phyloP scores from a whole-genome alignment of 2,113 vertebrate genomes.

The Dromaius novaehollandiae region DNA sequence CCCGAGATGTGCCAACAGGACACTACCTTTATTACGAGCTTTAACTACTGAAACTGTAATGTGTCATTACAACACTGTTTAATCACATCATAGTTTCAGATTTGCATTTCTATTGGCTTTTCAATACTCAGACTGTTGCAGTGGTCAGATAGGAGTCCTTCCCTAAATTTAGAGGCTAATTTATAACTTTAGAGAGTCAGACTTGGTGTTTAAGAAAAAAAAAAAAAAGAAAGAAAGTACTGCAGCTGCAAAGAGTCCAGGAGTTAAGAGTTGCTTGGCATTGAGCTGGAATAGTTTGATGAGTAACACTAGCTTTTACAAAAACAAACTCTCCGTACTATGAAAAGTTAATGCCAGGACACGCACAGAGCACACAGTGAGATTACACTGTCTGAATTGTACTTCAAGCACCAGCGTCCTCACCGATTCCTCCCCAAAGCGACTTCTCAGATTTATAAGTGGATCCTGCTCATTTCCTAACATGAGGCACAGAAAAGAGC shows the following conservation, averaged over 20 bases:
- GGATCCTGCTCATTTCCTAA: not conserved
- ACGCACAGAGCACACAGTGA: rapidly evolving
- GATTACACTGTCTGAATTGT: rapidly evolving
- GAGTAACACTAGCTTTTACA: not conserved
- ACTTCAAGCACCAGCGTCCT: not conserved
- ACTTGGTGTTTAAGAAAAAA: not conserved
- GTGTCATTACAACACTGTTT: not conserved
- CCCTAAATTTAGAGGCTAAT: not conserved
- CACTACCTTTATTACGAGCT: not conserved
- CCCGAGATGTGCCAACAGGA: not conserved
- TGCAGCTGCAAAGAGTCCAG: not conserved
- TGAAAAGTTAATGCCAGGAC: not conserved
- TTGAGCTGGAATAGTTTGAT: not conserved
- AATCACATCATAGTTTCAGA: not conserved
- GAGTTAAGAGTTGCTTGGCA: not conserved
- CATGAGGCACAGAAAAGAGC: rapidly evolving
- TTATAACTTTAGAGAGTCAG: not conserved
- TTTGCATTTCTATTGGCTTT: rapidly evolving
- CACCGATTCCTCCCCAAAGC: not conserved
- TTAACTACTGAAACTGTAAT: not conserved
- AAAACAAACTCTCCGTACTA: not conserved
- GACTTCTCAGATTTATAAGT: not conserved
- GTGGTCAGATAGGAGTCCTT: not conserved
- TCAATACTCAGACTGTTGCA: not conserved
- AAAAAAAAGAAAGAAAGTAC: too few relatives aligned